Evolutionary conservation across 1,140 invertebrate genomes (phyloP), one percentile per base, ranked within the genome.

Genomic region (Bombus balteatus): DNA sequence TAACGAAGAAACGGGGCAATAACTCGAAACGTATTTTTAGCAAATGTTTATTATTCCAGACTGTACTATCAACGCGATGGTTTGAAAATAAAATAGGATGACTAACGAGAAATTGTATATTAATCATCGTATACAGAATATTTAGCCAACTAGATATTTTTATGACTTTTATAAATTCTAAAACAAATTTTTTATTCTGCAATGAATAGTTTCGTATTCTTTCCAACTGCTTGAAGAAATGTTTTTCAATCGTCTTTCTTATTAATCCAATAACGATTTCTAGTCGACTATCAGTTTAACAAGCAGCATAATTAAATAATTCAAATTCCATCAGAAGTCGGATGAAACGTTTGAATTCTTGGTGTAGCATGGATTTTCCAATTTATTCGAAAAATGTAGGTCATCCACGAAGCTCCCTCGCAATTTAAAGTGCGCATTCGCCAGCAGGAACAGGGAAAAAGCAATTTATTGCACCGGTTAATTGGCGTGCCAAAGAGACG

Each of bases 401-500:
- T 72, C 66, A 53, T 12, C 8, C 9, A 2, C 6, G 9, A 5
- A 15, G 62, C n/a, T 18, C 2, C 9, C 43, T 12, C 9, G 3
- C 5, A 22, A 28, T 13, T 25, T 25, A 6, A 66, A 6, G 10
- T 8, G 10, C 37, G 1, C 32, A 5, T 57, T 32, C 28, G 53
- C 28, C 15, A 25, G 32, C 47, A 8, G 32, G 41, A 71, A 53
- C 18, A 15, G 37, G 43, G 32, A 71, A 59, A 53, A 57, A 34
- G 41, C 66, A 66, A 84, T 85, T 85, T 85, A 85, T 80, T 39
- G 57, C 53, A 18, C 9, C 41, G 22, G 34, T 78, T 62, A 78
- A 78, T 84, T 72, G 53, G 25, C 75, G 82, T 71, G 47, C 47
- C 66, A 34, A 53, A 12, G 47, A 76, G 37, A 43, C 37, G 75